Conservation (phyloP, 2,888 invertebrate genomes). For the Phaonia tiefii region DNA sequence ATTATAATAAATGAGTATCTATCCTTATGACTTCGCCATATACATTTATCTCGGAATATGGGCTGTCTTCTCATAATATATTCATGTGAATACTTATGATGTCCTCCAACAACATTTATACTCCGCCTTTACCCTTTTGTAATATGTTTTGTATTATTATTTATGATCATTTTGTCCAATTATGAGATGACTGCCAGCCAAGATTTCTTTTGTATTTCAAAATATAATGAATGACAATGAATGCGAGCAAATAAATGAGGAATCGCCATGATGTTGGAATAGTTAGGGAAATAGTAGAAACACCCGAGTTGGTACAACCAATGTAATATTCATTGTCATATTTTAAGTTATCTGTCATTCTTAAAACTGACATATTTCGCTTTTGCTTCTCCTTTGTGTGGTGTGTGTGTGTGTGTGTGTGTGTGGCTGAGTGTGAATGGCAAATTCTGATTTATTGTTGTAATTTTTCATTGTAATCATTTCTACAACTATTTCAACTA, state of each 20-base stretch:
- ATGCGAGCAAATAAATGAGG: neutral
- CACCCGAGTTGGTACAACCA: neutral
- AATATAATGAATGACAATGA: neutral
- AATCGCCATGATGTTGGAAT: neutral
- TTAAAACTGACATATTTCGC: slow-evolving; percentile 33
- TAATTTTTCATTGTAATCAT: slow-evolving; percentile 58
- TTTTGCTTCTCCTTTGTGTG: slow-evolving; percentile 9
- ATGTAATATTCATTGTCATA: slow-evolving; percentile 4
- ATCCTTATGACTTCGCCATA: too few species aligned
- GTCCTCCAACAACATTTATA: too few species aligned
- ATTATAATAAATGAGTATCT: too few species aligned
- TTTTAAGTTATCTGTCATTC: slow-evolving; percentile 32
- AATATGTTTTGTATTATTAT: neutral
- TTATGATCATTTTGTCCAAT: slow-evolving; percentile 12
- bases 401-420: neutral
- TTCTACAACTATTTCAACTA: slow-evolving; percentile 47
- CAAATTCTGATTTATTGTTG: slow-evolving; percentile 61
- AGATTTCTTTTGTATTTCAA: slow-evolving; percentile 7
- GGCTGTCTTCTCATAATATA: too few species aligned
- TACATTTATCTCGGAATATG: too few species aligned
- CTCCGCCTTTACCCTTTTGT: too few species aligned
- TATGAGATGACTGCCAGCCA: neutral
- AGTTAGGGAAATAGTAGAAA: neutral
- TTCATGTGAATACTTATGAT: too few species aligned
- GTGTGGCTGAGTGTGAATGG: slow-evolving; percentile 19